These are phyloP conservation scores for Helarctos malayanus DNA, from an alignment of 2,797 vertebrate species.

Conservation along the genomic window DNA sequence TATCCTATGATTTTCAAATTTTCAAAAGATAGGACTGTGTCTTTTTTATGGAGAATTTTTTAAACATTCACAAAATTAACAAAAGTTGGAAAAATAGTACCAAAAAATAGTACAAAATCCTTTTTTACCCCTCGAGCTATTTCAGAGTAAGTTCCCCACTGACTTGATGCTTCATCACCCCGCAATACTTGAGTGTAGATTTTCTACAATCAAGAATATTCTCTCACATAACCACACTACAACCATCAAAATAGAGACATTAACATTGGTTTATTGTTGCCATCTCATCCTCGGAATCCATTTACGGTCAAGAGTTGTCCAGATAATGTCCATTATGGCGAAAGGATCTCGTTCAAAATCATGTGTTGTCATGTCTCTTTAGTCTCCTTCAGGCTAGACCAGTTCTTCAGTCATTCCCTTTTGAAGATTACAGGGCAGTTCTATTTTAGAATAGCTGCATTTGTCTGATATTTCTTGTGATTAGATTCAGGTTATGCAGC, in stretches of 20 bases:
- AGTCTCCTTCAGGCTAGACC: neutral
- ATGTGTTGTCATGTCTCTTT: neutral
- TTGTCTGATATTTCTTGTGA: neutral
- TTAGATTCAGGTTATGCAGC: neutral
- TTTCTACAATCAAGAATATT: neutral
- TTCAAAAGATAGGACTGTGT: neutral
- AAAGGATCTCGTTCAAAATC: neutral
- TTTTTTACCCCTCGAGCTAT: neutral
- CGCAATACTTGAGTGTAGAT: neutral
- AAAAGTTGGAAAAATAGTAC: neutral
- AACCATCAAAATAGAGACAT: neutral
- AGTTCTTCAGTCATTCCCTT: neutral
- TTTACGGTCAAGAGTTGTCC: neutral
- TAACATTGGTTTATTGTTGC: neutral
- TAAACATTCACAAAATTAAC: neutral
- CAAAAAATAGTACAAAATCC: neutral
- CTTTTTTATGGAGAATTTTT: neutral
- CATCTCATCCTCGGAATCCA: neutral
- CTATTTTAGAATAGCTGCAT: too few species aligned
- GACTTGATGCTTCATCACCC: neutral
- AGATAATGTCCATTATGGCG: neutral
- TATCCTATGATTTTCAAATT: neutral
- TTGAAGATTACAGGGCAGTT: neutral
- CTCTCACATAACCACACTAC: neutral
- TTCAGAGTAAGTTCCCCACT: neutral